phyloP scores from a whole-genome alignment of 2,797 vertebrate species.

The Labeo calbasu region DNA sequence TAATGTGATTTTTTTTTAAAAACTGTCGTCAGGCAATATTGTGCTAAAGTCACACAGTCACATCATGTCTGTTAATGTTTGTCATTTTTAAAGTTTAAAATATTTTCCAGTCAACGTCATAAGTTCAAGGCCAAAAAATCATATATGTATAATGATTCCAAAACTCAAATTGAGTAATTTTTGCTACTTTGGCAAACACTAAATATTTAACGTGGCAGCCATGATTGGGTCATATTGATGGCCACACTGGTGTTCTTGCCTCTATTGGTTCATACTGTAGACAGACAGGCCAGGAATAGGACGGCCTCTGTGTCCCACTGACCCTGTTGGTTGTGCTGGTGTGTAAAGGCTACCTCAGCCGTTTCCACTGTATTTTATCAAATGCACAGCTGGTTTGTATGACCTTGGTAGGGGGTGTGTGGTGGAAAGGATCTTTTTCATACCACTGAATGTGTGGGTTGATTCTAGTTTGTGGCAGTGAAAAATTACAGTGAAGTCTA shows the following conservation, averaged over 20 bases:
- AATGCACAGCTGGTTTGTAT: constrained; percentile 67
- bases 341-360: constrained; percentile 45
- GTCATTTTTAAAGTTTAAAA: not conserved
- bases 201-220: not conserved
- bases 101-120: not conserved
- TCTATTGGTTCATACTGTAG: not conserved
- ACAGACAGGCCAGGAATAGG: constrained; percentile 11
- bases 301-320: constrained; percentile 32
- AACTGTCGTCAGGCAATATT: not conserved
- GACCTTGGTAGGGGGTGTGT: constrained; percentile 72
- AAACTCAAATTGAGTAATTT: not conserved
- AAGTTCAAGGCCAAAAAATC: too few species aligned
- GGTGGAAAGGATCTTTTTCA: constrained; percentile 48
- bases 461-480: not conserved
- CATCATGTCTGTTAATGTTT: not conserved
- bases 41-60: not conserved
- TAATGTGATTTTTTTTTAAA: not conserved
- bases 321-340: constrained; percentile 30
- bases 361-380: constrained; percentile 62
- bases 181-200: not conserved
- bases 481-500: not conserved
- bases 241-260: not conserved
- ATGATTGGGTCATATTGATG: not conserved
- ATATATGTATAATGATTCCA: not conserved
- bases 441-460: not conserved